phyloP scores from a whole-genome alignment of 2,888 invertebrate species.

The Tetragnatha montana region DNA sequence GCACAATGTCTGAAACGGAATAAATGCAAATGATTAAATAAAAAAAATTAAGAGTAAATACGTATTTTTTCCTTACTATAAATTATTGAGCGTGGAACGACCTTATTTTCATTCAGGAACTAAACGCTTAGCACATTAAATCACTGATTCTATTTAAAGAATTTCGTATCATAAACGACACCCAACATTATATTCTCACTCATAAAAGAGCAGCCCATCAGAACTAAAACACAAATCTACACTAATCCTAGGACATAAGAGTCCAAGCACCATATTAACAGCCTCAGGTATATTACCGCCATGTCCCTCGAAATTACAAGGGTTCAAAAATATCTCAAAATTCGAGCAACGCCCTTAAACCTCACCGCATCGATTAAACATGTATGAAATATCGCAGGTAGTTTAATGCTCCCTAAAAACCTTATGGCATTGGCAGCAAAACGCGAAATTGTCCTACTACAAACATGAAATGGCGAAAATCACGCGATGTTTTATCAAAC shows the following conservation, averaged over 20 bases:
- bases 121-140: too few relatives aligned
- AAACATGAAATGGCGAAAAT: slow-evolving; percentile 28
- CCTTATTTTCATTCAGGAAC: too few relatives aligned
- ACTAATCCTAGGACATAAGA: neutral
- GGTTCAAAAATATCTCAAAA: neutral
- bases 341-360: neutral
- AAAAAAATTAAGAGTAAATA: too few relatives aligned
- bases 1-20: neutral
- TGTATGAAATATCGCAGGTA: neutral
- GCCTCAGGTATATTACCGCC: neutral
- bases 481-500: slow-evolving; percentile 21
- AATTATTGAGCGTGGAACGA: neutral
- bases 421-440: slow-evolving; percentile 17
- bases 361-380: neutral
- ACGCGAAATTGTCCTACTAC: slow-evolving; percentile 3
- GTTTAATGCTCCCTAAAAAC: slow-evolving; percentile 27
- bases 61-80: too few relatives aligned
- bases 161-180: neutral
- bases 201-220: neutral
- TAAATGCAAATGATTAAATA: neutral
- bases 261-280: too few relatives aligned
- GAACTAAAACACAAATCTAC: neutral
- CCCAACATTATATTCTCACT: neutral
- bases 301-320: neutral
- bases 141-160: too few relatives aligned